Percentiles rank a stretch among this genome's conserved stretches.
phyloP scores from a whole-genome alignment of 1,140 invertebrate species.

The Drosophila pectinifera region DNA sequence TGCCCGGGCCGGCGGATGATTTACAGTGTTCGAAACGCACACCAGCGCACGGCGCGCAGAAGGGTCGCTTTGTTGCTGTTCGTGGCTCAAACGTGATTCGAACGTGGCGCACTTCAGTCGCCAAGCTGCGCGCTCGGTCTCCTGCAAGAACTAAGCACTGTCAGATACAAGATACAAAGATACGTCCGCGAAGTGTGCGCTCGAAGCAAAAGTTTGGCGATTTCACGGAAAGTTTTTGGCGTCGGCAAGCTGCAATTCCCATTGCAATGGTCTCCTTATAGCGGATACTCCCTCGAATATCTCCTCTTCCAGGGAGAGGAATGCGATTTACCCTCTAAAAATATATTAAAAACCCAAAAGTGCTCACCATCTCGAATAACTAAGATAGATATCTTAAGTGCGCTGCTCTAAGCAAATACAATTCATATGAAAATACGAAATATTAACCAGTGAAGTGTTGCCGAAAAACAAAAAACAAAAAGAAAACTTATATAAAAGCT shows the following conservation, averaged over 20 bases:
- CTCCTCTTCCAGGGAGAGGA: constrained; percentile 38
- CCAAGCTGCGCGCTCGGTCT: constrained; percentile 75
- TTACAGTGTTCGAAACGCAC: constrained; percentile 78
- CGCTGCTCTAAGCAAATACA: constrained; percentile 48
- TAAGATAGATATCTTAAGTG: constrained; percentile 27
- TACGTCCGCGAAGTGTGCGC: constrained; percentile 36
- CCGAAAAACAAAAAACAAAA: neutral
- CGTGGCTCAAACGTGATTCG: constrained; percentile 72
- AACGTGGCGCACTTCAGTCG: constrained; percentile 80
- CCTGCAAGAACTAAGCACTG: constrained; percentile 16
- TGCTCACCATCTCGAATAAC: constrained; percentile 17
- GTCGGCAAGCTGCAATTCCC: constrained; percentile 40
- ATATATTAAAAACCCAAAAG: constrained; percentile 3
- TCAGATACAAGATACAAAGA: constrained; percentile 25
- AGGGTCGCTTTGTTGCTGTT: constrained; percentile 26
- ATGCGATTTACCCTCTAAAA: neutral
- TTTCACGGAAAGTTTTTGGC: constrained; percentile 32
- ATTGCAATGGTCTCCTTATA: constrained; percentile 25
- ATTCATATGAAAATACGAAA: constrained; percentile 34
- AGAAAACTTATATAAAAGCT: constrained; percentile 14
- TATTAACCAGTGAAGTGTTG: constrained; percentile 49
- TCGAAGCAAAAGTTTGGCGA: constrained; percentile 12
- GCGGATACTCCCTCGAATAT: constrained; percentile 29
- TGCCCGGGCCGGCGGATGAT: constrained; percentile 46
- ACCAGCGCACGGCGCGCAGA: constrained; percentile 9